A percentile compares a stretch with the other conserved stretches of the same genome.
phyloP scores from a whole-genome alignment of 2,113 vertebrate species.

The Oncorhynchus mykiss region DNA sequence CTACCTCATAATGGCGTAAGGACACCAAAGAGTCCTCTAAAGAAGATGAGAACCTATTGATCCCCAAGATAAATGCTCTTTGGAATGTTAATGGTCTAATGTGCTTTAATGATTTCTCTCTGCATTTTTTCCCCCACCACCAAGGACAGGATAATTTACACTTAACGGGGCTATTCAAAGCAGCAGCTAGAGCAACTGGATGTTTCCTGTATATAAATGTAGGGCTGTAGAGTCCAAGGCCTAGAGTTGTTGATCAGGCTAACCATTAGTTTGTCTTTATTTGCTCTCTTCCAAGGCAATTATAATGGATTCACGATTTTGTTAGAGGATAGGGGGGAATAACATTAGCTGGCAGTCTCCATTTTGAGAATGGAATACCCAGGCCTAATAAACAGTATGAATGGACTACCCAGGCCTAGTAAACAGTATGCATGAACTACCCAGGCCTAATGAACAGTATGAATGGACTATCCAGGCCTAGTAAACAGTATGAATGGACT shows the following conservation, averaged over 20 bases:
- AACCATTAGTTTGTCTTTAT: conserved; percentile 77
- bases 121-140: conserved; percentile 67
- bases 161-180: conserved; percentile 72
- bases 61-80: conserved; percentile 87
- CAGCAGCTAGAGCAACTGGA: conserved; percentile 60
- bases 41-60: conserved; percentile 90
- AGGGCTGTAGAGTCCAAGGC: conserved; percentile 66
- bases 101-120: conserved; percentile 81
- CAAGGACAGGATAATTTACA: conserved; percentile 81
- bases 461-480: too few species aligned
- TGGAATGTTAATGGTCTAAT: conserved; percentile 86
- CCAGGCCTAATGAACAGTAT: too few species aligned
- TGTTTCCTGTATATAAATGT: conserved; percentile 76
- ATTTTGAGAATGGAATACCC: conserved; percentile 67
- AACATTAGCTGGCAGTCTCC: conserved; percentile 67
- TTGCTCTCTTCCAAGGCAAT: conserved; percentile 77
- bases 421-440: too few species aligned
- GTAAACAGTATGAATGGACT: too few species aligned
- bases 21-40: conserved; percentile 90
- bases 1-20: conserved; percentile 89
- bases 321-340: conserved; percentile 59
- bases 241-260: conserved; percentile 71
- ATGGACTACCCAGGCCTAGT: too few species aligned
- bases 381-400: conserved; percentile 52
- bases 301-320: conserved; percentile 76